A percentile compares a stretch with the other conserved stretches of the same genome.
Evolutionary conservation across 2,888 invertebrate species (phyloP).

Genomic region (Bimastos eiseni): DNA sequence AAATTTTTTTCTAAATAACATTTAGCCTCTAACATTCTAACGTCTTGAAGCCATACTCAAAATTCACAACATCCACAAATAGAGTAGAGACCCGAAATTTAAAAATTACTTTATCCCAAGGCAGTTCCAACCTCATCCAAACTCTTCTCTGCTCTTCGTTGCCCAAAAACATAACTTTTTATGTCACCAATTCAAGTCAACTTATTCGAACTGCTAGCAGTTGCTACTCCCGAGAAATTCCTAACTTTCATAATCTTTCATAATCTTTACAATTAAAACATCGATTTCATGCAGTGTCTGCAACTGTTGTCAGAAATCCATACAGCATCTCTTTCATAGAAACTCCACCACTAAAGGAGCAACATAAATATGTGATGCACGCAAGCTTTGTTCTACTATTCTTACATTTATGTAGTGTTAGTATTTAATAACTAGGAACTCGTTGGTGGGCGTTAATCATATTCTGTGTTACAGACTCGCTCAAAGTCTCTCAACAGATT

Average conservation of each 20-base stretch:
- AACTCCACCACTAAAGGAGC: not conserved
- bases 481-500: not conserved
- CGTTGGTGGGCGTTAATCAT: not conserved
- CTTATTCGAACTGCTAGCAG: not conserved
- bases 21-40: not conserved
- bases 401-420: not conserved
- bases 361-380: not conserved
- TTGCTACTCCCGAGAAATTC: not conserved
- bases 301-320: not conserved
- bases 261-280: too few relatives aligned
- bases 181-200: not conserved
- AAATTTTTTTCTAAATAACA: not conserved
- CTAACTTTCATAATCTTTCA: too few relatives aligned
- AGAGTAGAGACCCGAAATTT: too few relatives aligned
- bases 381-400: not conserved
- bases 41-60: not conserved
- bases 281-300: not conserved
- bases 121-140: not conserved
- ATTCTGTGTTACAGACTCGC: not conserved
- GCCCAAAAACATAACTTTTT: not conserved
- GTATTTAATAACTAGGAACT: not conserved
- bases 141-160: not conserved
- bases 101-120: too few relatives aligned
- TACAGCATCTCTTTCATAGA: not conserved
- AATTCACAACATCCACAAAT: too few relatives aligned